A percentile compares a stretch with the other conserved stretches of the same genome.
phyloP scores from a whole-genome alignment of 2,113 vertebrate genomes.

The Charadrius vociferus region DNA sequence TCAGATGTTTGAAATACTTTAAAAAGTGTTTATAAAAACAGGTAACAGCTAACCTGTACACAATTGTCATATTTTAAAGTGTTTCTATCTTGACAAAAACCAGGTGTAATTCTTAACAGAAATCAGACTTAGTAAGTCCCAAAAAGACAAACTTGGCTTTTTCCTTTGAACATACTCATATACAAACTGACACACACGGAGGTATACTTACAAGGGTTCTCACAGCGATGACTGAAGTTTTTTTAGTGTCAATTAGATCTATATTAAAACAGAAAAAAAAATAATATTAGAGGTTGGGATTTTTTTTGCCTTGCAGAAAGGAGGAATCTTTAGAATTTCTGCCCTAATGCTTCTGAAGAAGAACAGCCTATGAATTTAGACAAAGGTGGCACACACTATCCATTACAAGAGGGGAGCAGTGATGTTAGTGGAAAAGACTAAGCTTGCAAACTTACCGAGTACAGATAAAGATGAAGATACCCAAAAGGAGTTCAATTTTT shows the following conservation, averaged over 20 bases:
- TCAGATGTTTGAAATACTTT: not conserved
- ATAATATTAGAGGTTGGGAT: not conserved
- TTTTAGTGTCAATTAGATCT: not conserved
- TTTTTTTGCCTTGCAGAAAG: not conserved
- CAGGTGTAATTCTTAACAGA: not conserved
- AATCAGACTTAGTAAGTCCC: not conserved
- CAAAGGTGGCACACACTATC: not conserved
- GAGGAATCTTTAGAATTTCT: not conserved
- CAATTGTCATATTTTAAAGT: not conserved
- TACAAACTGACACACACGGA: not conserved
- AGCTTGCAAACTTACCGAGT: not conserved
- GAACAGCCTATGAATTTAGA: not conserved
- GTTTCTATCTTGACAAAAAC: not conserved
- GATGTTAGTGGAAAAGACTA: not conserved
- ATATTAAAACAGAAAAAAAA: not conserved
- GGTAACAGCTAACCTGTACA: not conserved
- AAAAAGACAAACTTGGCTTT: not conserved
- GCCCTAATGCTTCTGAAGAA: not conserved
- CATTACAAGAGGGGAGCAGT: not conserved
- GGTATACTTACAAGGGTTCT: conserved; percentile 42
- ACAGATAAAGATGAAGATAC: not conserved
- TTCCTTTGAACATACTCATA: not conserved
- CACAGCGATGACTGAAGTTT: not conserved
- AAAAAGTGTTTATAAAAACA: not conserved
- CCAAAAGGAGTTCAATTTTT: not conserved